Percentiles rank a stretch among this genome's conserved stretches.
phyloP scores from a whole-genome alignment of 2,113 vertebrate species.

The Hydrochoerus hydrochaeris region DNA sequence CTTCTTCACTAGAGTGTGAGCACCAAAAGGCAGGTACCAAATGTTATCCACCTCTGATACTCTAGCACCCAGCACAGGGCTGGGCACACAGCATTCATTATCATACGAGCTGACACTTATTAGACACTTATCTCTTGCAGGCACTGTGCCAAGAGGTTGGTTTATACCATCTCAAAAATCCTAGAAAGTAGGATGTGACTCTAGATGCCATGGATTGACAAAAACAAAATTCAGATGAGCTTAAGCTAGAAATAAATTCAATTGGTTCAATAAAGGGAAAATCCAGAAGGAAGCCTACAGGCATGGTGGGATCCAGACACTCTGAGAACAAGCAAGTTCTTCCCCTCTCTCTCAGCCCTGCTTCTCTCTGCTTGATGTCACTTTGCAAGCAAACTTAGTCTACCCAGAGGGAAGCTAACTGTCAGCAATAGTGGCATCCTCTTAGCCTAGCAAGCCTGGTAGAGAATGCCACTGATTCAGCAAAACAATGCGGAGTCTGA shows the following conservation, averaged over 20 bases:
- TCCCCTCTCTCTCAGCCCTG: not conserved
- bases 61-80: not conserved
- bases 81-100: not conserved
- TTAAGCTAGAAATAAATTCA: not conserved
- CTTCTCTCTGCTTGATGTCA: not conserved
- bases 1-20: not conserved
- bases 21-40: not conserved
- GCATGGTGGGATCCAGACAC: not conserved
- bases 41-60: not conserved
- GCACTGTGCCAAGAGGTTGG: not conserved
- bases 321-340: not conserved
- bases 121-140: not conserved
- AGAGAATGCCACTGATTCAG: not conserved
- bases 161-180: not conserved
- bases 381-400: not conserved
- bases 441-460: not conserved
- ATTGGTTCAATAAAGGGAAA: not conserved
- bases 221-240: not conserved
- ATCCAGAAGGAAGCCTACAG: not conserved
- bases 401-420: not conserved
- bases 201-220: not conserved
- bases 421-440: not conserved
- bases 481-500: not conserved
- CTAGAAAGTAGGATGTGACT: not conserved
- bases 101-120: not conserved